Base-by-base conservation (phyloP, 2,797 vertebrate genomes). In the Artibeus jamaicensis region DNA sequence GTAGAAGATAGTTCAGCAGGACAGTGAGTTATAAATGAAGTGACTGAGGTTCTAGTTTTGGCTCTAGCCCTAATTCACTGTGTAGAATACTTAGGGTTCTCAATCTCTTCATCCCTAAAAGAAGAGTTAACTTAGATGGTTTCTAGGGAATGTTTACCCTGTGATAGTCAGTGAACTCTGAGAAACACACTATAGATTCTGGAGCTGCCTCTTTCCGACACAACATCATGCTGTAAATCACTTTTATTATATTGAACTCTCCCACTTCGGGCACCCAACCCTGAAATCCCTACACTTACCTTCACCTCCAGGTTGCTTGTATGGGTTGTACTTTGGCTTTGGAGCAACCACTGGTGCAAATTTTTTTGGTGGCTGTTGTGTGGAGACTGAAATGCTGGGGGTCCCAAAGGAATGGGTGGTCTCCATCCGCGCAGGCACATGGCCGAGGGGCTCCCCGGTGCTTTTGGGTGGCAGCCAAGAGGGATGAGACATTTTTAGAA, bases 271-370 rank as follows among this genome's bases (percentile, higher is more conserved):
- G 8, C 4, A 18, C 16, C 39, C 32, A 16, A 4, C 29, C 37
- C 74, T 11, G 21, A 95, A 81, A 87, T 42, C 1, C 85, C 70
- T 71, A 29, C 16, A 98, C 98, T 98, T 99, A 99, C 99, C 99
- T 97, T 99, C 98, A 57, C 97, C 91, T 95, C 99, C 99, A 5
- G 98, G 96, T 74, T 98, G 98, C 97, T 99, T 99, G 97, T 99
- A 99, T 0, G 99, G 99, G 97, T 99, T 99, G 98, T 99, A 99
- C 98, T 99, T 99, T 32, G 99, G 99, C 93, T 99, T 99, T 59
- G 99, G 99, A 26, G 99, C 99, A 8, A 99, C 99, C 12, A 99
- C 98, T 0, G 99, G 99, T 0, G 99, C 99, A 98, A 99, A 99
- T 96, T 99, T 99, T 98, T 99, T 99, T 44, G 99, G 99, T 0